These are phyloP conservation scores for Bos taurus DNA, from an alignment of 2,113 vertebrate species.

Conservation along the genomic window ARS-UCD2.0 NC_037349.1:19537001-19537500, in stretches of 20 bases:
- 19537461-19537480: neutral
- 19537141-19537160: accelerated
- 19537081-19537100: neutral
- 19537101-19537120: neutral
- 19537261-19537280: neutral
- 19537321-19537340: accelerated
- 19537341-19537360: neutral
- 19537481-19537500: neutral
- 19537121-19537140: neutral
- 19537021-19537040: neutral
- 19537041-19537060: neutral
- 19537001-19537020: neutral
- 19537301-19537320: neutral
- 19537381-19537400: neutral
- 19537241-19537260: neutral
- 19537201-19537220: neutral
- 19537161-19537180: neutral
- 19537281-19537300: neutral
- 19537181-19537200: neutral
- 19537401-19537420: neutral
- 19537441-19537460: neutral
- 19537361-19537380: neutral
- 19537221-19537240: neutral
- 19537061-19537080: neutral
- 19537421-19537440: neutral